Evolutionary conservation across 2,888 invertebrate species (phyloP).

Genomic region (Epistrophe eligans): DNA sequence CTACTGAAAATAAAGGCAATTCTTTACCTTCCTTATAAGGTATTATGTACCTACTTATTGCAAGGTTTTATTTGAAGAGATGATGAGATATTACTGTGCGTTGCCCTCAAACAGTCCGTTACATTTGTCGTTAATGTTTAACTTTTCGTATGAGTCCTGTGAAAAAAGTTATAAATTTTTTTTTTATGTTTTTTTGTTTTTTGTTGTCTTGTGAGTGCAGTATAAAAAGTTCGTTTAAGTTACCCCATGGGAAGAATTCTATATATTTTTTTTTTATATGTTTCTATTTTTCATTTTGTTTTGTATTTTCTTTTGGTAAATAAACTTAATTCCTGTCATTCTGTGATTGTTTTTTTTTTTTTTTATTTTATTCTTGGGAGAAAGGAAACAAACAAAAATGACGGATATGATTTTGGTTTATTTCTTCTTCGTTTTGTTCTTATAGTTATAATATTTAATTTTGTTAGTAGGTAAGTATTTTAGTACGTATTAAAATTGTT

Average conservation of each 20-base stretch:
- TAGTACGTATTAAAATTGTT: not conserved
- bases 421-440: not conserved
- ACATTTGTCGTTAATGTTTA: conserved; percentile 62
- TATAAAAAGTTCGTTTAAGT: not conserved
- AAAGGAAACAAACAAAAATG: conserved; percentile 48
- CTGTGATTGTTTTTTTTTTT: conserved; percentile 67
- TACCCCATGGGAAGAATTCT: conserved; percentile 12
- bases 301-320: conserved; percentile 58
- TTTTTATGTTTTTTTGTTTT: conserved; percentile 9
- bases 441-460: conserved; percentile 6
- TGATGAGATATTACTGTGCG: conserved; percentile 68
- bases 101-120: conserved; percentile 65
- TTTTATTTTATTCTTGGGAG: conserved; percentile 36
- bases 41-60: too few species aligned
- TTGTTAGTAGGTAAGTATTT: not conserved
- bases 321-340: conserved; percentile 73
- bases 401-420: conserved; percentile 22
- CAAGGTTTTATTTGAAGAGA: conserved; percentile 64
- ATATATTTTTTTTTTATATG: not conserved
- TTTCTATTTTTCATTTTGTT: conserved; percentile 19
- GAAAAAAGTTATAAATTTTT: conserved; percentile 2
- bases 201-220: not conserved
- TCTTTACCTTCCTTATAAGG: not conserved
- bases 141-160: conserved; percentile 45
- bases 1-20: conserved; percentile 24